Evolutionary conservation across 30 jellyfish, hydroid and myxozoan genomes (phyloP), one percentile per base, ranked within the genome.

Genomic region (Aurelia aurita): DNA sequence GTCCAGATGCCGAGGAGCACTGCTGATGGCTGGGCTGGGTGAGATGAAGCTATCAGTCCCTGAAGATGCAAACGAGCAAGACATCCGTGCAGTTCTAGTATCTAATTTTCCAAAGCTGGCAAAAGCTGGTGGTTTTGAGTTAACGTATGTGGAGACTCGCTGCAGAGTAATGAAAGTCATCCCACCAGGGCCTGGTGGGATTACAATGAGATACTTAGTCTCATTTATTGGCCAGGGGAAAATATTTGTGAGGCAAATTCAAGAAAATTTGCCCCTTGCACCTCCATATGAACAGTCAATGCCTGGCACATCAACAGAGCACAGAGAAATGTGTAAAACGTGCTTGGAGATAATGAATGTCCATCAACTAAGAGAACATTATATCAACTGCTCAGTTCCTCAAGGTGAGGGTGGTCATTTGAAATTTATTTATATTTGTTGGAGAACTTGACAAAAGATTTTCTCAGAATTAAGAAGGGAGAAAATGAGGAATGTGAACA

Each of bases 171-270:
- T 32, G 4, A 32, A 32, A 32, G 2, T 32, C 4, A 32, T 32
- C 7, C 79, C 79, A 3, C 79, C 79, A 66, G 79, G 79, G 15
- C 57, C 79, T 16, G 5, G 5, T 3, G 79, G 79, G 12, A 6
- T 66, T 3, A 66, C 79, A 2, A 66, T 66, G 79, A 66, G 23
- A 58, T 66, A 66, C 23, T 8, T 66, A 11, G 57, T 44, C 3
- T 66, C 79, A 2, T 66, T 66, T 25, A 66, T 66, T 22, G 79
- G 79, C 23, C 44, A 66, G 23, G 58, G 79, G 58, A 66, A 66
- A 66, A 11, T 66, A 51, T 66, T 1, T 58, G 4, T 66, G 58
- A 59, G 58, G 27, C 79, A 59, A 66, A 66, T 66, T 3, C 79
- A 66, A 66, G 79, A 26, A 14, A 25, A 66, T 66, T 28, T 66